A percentile compares a stretch with the other conserved stretches of the same genome.
Evolutionary conservation across 2,113 vertebrate species (phyloP).

Genomic region (Phrynosoma platyrhinos): DNA sequence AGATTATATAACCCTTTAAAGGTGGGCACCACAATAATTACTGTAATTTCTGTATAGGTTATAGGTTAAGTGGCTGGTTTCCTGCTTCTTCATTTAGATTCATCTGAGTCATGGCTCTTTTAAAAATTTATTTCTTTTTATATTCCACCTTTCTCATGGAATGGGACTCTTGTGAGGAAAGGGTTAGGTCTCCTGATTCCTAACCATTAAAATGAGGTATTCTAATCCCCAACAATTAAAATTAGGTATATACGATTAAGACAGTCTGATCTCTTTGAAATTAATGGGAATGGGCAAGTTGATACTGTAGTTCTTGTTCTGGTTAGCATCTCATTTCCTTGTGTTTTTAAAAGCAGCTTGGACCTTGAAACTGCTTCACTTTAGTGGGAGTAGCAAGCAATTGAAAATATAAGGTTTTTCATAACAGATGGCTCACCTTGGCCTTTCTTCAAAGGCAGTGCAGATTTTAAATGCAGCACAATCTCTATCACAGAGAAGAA

Average conservation of each 20-base stretch:
- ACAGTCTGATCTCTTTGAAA: neutral
- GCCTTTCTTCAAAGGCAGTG: rapidly evolving
- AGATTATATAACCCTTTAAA: neutral
- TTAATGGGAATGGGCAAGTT: neutral
- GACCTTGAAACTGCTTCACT: neutral
- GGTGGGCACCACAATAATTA: neutral
- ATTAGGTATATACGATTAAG: neutral
- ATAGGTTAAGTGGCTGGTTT: neutral
- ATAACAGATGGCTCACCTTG: neutral
- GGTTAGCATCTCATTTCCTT: neutral
- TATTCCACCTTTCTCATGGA: neutral
- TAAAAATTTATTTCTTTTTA: neutral
- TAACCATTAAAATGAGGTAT: no score
- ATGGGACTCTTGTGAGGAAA: neutral
- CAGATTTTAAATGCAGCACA: neutral
- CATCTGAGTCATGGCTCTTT: no score
- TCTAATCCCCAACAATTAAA: neutral
- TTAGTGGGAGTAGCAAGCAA: neutral
- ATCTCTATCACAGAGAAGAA: neutral
- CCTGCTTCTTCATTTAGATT: neutral
- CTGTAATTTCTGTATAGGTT: neutral
- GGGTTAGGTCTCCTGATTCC: no score
- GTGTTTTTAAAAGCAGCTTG: neutral
- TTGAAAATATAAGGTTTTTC: neutral
- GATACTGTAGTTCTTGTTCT: neutral